phyloP scores from a whole-genome alignment of 2,797 vertebrate genomes.

The Tokudaia tokunoshimensis region DNA sequence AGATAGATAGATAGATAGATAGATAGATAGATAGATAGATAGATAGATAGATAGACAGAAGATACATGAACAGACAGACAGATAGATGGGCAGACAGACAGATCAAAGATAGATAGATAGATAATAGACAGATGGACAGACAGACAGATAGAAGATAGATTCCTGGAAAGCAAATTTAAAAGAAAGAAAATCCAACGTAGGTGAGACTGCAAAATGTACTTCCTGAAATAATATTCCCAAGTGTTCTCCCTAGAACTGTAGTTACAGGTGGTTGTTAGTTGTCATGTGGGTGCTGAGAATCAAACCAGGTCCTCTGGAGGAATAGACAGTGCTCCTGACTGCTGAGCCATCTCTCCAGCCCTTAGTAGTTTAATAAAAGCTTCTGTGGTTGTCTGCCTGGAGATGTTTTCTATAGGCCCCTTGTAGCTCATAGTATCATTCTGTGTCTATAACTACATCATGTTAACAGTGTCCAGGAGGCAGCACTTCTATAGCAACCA shows the following conservation, averaged over 20 bases:
- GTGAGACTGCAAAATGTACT: background rate
- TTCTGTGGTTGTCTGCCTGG: background rate
- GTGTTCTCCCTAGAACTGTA: background rate
- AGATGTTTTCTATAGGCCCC: background rate
- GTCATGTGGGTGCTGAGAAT: background rate
- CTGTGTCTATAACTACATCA: background rate
- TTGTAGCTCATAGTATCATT: background rate
- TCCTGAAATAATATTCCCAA: background rate
- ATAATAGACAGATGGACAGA: no score
- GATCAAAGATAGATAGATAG: no score
- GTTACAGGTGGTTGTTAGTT: background rate
- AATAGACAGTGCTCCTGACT: background rate
- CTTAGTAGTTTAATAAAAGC: background rate
- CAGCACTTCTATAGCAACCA: background rate
- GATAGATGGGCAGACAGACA: no score
- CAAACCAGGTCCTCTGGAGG: background rate
- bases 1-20: no score
- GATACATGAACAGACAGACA: no score
- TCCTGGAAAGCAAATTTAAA: background rate
- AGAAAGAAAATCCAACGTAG: background rate
- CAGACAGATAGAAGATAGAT: background rate
- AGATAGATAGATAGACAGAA: no score
- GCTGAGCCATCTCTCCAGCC: background rate
- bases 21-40: no score
- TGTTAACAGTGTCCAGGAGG: background rate